phyloP scores from a whole-genome alignment of 2,113 vertebrate species.

The Callithrix jacchus region DNA sequence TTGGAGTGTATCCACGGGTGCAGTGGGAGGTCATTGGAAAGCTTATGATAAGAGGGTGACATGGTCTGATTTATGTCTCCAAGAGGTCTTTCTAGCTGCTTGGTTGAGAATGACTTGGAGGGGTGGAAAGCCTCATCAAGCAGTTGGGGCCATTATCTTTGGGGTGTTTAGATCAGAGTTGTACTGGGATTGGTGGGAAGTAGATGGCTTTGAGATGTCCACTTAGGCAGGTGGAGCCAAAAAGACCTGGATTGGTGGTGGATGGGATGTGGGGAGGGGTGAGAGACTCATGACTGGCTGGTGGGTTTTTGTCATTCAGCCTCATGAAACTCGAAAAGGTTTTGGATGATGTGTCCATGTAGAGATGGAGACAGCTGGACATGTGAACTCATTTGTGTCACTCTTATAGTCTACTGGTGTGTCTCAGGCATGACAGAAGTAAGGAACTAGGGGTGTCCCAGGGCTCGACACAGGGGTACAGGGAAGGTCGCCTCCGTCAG shows the following conservation, averaged over 20 bases:
- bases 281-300: neutral
- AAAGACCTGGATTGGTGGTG: neutral
- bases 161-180: neutral
- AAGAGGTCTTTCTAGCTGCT: neutral
- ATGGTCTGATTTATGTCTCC: neutral
- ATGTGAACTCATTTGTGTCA: neutral
- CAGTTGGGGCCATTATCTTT: neutral
- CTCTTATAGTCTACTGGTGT: neutral
- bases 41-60: neutral
- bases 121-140: neutral
- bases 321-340: neutral
- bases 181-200: neutral
- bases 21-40: no score
- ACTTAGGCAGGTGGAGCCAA: no score
- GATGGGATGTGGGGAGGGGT: neutral
- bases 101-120: neutral
- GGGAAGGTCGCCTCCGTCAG: neutral
- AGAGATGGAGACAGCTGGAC: neutral
- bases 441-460: neutral
- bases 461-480: neutral
- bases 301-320: neutral
- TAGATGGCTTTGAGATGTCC: neutral
- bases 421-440: neutral
- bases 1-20: no score
- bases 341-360: neutral